Percentiles rank a stretch among this genome's conserved stretches.
phyloP scores from a whole-genome alignment of 2,113 vertebrate species.

The Myotis yumanensis region DNA sequence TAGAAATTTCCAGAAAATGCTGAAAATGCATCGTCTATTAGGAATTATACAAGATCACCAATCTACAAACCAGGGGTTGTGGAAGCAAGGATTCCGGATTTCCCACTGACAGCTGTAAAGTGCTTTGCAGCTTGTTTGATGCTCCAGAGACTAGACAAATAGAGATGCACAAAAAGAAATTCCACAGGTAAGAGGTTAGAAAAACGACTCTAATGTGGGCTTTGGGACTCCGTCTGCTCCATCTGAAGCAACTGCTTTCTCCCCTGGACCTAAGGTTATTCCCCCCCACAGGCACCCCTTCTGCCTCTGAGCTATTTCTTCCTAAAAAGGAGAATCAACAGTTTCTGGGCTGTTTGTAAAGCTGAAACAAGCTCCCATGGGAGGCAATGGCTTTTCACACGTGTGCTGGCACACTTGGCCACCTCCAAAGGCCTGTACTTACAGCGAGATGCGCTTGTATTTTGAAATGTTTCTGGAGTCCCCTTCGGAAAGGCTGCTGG shows the following conservation, averaged over 20 bases:
- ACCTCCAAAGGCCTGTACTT: background rate
- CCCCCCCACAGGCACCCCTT: background rate
- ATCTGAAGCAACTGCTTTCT: conserved; percentile 32
- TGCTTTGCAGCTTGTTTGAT: conserved; percentile 78
- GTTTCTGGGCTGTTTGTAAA: background rate
- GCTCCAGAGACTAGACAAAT: conserved; percentile 73
- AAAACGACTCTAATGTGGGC: conserved; percentile 54
- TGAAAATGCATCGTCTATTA: conserved; percentile 82
- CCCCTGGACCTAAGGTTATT: background rate
- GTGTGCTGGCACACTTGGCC: background rate
- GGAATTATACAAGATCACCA: conserved; percentile 82
- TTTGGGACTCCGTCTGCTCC: conserved; percentile 60
- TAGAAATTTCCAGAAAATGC: conserved; percentile 78
- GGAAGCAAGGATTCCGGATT: conserved; percentile 72
- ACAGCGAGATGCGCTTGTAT: background rate
- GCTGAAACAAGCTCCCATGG: background rate
- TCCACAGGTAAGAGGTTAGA: conserved; percentile 71
- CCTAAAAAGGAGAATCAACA: background rate
- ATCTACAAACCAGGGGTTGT: conserved; percentile 75
- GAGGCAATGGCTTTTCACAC: conserved; percentile 2
- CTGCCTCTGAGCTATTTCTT: background rate
- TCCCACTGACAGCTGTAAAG: conserved; percentile 80
- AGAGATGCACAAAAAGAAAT: conserved; percentile 73
- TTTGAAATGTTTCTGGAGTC: background rate
- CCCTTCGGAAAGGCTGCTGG: background rate